A percentile compares a stretch with the other conserved stretches of the same genome.
These are phyloP conservation scores for Chloropsis hardwickii DNA, from an alignment of 2,113 vertebrate genomes.

Conservation along the genomic window DNA sequence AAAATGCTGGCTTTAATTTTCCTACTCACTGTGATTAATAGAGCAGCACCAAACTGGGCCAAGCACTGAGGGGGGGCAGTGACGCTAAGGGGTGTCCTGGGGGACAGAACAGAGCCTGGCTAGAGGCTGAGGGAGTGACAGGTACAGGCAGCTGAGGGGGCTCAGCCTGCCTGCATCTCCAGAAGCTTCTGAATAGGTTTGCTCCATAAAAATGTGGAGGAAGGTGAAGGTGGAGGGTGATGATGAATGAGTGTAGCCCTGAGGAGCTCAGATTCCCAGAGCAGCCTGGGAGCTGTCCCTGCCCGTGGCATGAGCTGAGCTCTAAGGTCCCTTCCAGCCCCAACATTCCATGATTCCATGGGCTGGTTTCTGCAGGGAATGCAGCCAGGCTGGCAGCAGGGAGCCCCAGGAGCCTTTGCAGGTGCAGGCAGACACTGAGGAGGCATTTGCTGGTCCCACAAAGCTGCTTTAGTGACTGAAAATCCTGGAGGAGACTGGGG, in stretches of 20 bases:
- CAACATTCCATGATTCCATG: rapidly evolving
- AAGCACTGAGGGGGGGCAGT: background rate
- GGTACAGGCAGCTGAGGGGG: background rate
- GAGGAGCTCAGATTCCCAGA: background rate
- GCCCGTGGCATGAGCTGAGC: background rate
- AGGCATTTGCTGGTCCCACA: background rate
- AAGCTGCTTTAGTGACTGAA: background rate
- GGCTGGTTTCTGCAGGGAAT: rapidly evolving
- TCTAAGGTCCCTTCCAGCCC: background rate
- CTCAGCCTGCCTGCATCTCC: background rate
- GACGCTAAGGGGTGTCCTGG: background rate
- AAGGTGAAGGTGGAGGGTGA: background rate
- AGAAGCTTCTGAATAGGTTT: background rate
- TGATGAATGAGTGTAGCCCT: background rate
- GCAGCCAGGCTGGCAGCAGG: background rate
- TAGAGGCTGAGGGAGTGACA: background rate
- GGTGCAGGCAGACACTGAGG: background rate
- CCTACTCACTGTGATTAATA: background rate
- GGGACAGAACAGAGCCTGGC: background rate
- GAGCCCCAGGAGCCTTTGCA: background rate
- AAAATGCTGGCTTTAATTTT: background rate
- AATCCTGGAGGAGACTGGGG: rapidly evolving
- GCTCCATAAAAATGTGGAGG: background rate
- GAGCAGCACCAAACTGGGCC: background rate
- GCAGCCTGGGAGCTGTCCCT: background rate